Base-by-base conservation (phyloP, 2,113 vertebrate genomes). In the Amblyopsis rosae region DNA sequence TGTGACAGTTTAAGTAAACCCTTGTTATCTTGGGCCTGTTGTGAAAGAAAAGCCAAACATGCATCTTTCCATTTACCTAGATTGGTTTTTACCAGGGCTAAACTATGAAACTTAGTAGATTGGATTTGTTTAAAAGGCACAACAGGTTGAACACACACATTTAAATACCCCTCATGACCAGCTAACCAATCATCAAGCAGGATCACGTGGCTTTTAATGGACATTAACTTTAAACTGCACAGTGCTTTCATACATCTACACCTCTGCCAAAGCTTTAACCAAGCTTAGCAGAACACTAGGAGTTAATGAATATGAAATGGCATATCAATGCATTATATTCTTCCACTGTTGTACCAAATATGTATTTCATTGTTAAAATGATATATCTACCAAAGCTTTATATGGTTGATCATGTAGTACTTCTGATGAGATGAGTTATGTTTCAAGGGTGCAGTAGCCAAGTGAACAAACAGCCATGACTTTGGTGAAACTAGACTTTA, bases 401-500 rank as follows among this genome's bases (percentile, higher is more conserved):
- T 60, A 69, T 41, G 16, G 51, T 53, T 55, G 12, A 62, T 17
- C 32, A 12, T 54, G n/a, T 48, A 8, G 46, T n/a, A 19, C 11
- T 35, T 41, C 57, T 62, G 32, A 62, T 32, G 3, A 66, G 54
- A 45, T 49, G 49, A 62, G 69, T 58, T 62, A 69, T 17, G 53
- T 71, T 46, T 53, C 63, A 26, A 56, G 35, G 46, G 50, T 26
- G 26, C 9, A 58, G 56, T 58, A 47, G 47, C 47, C 47, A 50
- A 32, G 47, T 63, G 61, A 63, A 50, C 47, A 63, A 54, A 26
- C 35, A 65, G 53, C 60, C 50, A 59, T 75, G 70, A 70, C 66
- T 12, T 53, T 69, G 26, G 68, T 61, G 76, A 67, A 62, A 70
- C 67, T 82, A 82, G 66, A 70, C 57, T 69, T 75, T 48, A 62